Evolutionary conservation across 2,113 vertebrate species (phyloP).

Genomic region (Vombatus ursinus): DNA sequence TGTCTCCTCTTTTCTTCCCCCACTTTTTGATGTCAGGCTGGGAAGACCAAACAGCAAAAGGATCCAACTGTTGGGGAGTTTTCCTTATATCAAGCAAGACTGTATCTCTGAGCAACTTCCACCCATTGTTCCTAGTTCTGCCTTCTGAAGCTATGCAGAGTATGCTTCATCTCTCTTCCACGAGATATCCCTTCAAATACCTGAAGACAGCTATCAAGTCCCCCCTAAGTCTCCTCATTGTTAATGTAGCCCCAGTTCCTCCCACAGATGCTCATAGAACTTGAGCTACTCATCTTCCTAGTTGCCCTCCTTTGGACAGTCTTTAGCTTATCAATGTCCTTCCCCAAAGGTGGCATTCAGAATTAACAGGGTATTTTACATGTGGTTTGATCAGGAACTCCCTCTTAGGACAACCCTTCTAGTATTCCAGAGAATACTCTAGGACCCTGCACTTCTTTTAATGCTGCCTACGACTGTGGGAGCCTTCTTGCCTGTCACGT

Average conservation of each 20-base stretch:
- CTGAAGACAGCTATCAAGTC: background rate
- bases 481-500: background rate
- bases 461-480: background rate
- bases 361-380: background rate
- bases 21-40: too few species aligned
- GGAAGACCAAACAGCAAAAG: too few species aligned
- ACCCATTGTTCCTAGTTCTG: too few species aligned
- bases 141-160: too few species aligned
- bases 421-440: background rate
- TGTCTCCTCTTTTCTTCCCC: too few species aligned
- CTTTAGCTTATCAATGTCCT: background rate
- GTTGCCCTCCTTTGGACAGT: background rate
- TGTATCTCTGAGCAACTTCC: too few species aligned
- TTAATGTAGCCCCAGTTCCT: background rate
- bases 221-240: background rate
- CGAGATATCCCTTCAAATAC: too few species aligned
- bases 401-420: background rate
- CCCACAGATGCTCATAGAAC: background rate
- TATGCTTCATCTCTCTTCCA: too few species aligned
- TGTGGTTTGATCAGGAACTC: background rate
- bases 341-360: background rate
- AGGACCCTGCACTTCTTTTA: background rate
- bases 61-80: too few species aligned
- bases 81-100: too few species aligned
- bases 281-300: background rate